A percentile compares a stretch with the other conserved stretches of the same genome.
Evolutionary conservation across 2,797 vertebrate genomes (phyloP).

Genomic region (Caiman crocodilus): DNA sequence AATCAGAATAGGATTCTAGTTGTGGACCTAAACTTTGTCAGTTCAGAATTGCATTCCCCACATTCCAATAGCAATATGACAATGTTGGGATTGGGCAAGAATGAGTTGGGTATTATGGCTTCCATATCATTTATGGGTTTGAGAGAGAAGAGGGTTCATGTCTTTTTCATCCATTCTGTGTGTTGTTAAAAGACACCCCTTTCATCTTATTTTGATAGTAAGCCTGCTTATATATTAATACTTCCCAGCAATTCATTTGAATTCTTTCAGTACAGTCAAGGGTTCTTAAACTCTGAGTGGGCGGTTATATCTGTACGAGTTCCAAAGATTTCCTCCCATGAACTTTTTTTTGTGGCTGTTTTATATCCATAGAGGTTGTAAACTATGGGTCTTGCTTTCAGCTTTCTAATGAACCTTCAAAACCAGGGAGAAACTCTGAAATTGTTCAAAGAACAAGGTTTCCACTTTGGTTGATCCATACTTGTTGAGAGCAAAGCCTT

Average conservation of each 20-base stretch:
- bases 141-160: not conserved
- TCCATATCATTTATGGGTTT: not conserved
- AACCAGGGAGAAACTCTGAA: not conserved
- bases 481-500: not conserved
- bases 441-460: not conserved
- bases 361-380: not conserved
- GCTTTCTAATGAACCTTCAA: not conserved
- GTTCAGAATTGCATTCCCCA: too few relatives aligned
- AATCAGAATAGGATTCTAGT: too few relatives aligned
- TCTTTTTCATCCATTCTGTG: not conserved
- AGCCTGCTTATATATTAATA: not conserved
- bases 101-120: not conserved
- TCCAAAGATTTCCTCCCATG: not conserved
- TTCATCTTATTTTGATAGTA: not conserved
- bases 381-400: not conserved
- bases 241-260: not conserved
- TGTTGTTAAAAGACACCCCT: not conserved
- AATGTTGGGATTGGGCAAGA: not conserved
- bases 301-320: not conserved
- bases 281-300: not conserved
- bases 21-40: too few relatives aligned
- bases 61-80: too few relatives aligned
- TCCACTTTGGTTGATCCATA: too few relatives aligned
- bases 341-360: not conserved
- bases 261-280: not conserved